Percentiles rank a stretch among this genome's conserved stretches.
Evolutionary conservation across 2,797 vertebrate species (phyloP).

Genomic region (Micropoecilia bifurca): DNA sequence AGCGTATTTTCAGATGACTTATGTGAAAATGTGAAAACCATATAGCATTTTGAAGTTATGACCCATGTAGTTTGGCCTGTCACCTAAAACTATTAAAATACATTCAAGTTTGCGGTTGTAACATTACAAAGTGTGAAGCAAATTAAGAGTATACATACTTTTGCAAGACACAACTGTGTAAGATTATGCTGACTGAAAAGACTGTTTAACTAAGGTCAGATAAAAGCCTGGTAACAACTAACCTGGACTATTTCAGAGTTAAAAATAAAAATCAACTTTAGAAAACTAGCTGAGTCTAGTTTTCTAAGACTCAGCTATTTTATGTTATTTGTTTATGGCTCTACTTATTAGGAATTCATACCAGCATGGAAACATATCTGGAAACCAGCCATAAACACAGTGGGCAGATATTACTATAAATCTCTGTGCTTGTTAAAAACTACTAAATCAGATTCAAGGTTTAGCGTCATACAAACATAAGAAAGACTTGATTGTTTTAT

Average conservation of each 20-base stretch:
- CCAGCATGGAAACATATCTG: neutral
- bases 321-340: neutral
- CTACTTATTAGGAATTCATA: neutral
- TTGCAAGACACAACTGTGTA: neutral
- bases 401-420: constrained; percentile 4
- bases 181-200: neutral
- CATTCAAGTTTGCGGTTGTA: neutral
- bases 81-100: neutral
- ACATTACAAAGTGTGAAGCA: neutral
- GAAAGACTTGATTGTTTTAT: constrained; percentile 9
- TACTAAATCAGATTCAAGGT: constrained; percentile 11
- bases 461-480: constrained; percentile 18
- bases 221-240: neutral
- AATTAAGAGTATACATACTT: neutral
- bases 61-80: neutral
- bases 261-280: neutral
- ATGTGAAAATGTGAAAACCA: neutral
- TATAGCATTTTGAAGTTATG: neutral
- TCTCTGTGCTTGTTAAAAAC: constrained; percentile 24
- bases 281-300: no score
- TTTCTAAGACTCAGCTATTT: neutral
- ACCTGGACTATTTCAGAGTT: neutral
- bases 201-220: constrained; percentile 4
- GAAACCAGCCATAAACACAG: neutral
- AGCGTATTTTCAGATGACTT: neutral